phyloP scores from a whole-genome alignment of 2,797 vertebrate species.

The Antrozous pallidus region DNA sequence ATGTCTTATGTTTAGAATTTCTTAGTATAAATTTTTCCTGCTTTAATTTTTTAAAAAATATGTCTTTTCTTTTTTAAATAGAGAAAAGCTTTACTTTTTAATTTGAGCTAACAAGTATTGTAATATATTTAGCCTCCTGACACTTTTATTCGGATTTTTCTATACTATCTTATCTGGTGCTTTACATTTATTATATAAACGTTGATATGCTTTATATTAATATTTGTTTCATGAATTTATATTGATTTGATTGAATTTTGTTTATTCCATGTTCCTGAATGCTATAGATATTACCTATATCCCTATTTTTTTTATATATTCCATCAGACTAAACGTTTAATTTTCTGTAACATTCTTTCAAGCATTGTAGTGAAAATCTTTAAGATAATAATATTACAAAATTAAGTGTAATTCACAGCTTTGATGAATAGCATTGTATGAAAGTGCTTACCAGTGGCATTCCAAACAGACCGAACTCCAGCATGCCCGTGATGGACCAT shows the following conservation, averaged over 20 bases:
- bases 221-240: neutral
- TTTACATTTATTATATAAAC: neutral
- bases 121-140: neutral
- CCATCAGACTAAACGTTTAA: neutral
- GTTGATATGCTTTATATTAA: neutral
- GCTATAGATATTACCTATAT: neutral
- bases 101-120: neutral
- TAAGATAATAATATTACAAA: neutral
- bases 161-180: neutral
- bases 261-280: neutral
- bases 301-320: neutral
- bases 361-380: neutral
- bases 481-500: conserved; percentile 94
- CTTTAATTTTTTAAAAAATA: neutral
- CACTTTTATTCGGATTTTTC: neutral
- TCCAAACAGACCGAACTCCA: conserved; percentile 95
- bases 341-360: neutral
- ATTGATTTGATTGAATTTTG: neutral
- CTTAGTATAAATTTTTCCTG: neutral
- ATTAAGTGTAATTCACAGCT: neutral
- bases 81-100: neutral
- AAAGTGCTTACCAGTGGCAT: conserved; percentile 90
- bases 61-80: neutral
- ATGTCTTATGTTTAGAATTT: neutral
- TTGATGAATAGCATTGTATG: neutral